Conservation (phyloP, 2,113 vertebrate genomes). For the Empidonax traillii region DNA sequence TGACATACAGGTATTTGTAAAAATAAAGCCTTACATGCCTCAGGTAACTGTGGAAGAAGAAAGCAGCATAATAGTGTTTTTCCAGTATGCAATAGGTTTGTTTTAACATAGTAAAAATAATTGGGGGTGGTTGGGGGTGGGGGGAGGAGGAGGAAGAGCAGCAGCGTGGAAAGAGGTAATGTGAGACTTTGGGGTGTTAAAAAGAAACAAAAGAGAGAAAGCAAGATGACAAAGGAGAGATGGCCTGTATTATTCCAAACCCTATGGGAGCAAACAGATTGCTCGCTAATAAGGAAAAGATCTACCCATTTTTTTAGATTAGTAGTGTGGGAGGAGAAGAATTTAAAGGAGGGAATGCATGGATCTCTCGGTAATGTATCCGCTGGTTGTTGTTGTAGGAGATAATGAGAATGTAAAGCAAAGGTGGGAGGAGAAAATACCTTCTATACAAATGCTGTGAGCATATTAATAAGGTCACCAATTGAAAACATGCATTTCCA, state of each 20-base stretch:
- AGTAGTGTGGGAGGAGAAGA: constrained; percentile 54
- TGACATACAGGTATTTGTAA: background rate
- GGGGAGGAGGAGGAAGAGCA: too few relatives aligned
- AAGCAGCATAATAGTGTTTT: constrained; percentile 18
- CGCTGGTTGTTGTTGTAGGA: background rate
- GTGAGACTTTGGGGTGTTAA: background rate
- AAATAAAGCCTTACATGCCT: background rate
- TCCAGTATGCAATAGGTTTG: background rate
- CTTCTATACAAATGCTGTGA: constrained; percentile 39
- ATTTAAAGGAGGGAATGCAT: constrained; percentile 58
- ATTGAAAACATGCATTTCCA: constrained; percentile 38
- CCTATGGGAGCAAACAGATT: constrained; percentile 62
- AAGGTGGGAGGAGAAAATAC: constrained; percentile 62
- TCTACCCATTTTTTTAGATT: constrained; percentile 56
- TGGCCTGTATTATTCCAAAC: background rate
- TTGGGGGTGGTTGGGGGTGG: accelerated
- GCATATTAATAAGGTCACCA: constrained; percentile 59
- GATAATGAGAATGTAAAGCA: constrained; percentile 66
- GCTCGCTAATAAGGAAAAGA: constrained; percentile 62
- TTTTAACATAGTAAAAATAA: constrained; percentile 18
- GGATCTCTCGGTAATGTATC: constrained; percentile 48
- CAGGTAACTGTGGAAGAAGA: background rate
- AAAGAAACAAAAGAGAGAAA: constrained; percentile 5
- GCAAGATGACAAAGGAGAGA: constrained; percentile 23
- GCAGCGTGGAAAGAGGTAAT: background rate